Conservation (phyloP, 1,140 invertebrate genomes). For the Brachionus rubens region DNA sequence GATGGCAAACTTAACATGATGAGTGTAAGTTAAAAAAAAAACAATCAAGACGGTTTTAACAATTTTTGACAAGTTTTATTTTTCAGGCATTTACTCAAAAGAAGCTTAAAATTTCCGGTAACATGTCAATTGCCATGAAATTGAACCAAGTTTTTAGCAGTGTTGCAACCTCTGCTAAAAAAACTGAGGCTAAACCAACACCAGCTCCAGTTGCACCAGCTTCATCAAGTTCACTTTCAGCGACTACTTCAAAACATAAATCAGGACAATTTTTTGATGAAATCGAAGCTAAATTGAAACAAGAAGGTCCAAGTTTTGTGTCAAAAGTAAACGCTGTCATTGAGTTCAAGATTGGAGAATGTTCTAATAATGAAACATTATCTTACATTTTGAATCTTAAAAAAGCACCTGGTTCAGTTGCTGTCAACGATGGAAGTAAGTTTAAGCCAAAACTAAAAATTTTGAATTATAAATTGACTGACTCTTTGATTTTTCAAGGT, state of each 20-base stretch:
- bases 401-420: slow-evolving; percentile 25
- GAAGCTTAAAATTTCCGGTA: slow-evolving; percentile 89
- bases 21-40: slow-evolving; percentile 57
- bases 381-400: slow-evolving; percentile 25
- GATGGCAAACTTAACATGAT: slow-evolving; percentile 85
- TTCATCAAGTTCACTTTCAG: background rate
- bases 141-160: background rate
- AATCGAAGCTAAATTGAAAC: slow-evolving; percentile 20
- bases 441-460: background rate
- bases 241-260: slow-evolving; percentile 16
- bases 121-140: slow-evolving; percentile 92
- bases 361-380: background rate
- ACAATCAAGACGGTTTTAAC: too few relatives aligned
- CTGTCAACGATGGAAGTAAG: slow-evolving; percentile 22
- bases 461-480: background rate
- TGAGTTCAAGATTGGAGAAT: slow-evolving; percentile 5
- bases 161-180: background rate
- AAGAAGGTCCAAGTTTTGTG: slow-evolving; percentile 5
- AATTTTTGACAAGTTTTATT: background rate
- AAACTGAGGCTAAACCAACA: background rate
- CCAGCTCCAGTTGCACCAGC: background rate
- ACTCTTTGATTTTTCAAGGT: background rate
- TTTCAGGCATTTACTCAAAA: slow-evolving; percentile 90
- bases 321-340: slow-evolving; percentile 35
- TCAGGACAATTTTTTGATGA: slow-evolving; percentile 29